phyloP scores from a whole-genome alignment of 2,888 invertebrate species.

The Drosophila bunnanda region DNA sequence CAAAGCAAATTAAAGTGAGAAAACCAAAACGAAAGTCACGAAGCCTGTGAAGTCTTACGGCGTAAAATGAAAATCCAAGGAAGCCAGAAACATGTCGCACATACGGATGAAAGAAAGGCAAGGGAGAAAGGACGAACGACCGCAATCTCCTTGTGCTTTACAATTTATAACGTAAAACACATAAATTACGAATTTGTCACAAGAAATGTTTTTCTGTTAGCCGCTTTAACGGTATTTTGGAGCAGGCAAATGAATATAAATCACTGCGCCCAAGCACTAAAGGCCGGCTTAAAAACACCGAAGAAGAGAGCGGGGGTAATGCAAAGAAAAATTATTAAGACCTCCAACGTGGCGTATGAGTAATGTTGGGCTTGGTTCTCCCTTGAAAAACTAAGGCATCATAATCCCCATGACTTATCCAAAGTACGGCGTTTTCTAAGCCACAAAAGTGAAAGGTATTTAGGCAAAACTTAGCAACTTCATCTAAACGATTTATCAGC shows the following conservation, averaged over 20 bases:
- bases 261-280: constrained; percentile 37
- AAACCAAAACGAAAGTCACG: constrained; percentile 27
- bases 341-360: constrained; percentile 46
- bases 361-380: constrained; percentile 22
- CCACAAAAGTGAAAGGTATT: constrained; percentile 6
- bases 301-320: constrained; percentile 1
- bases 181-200: constrained; percentile 72
- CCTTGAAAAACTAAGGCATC: background rate
- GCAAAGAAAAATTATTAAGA: constrained; percentile 17
- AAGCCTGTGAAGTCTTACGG: constrained; percentile 27
- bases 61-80: constrained; percentile 43
- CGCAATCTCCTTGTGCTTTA: constrained; percentile 35
- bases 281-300: constrained; percentile 17
- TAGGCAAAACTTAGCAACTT: background rate
- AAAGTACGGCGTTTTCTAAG: constrained; percentile 10
- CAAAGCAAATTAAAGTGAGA: constrained; percentile 46
- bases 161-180: constrained; percentile 64
- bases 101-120: background rate
- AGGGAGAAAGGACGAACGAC: background rate
- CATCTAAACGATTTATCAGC: background rate
- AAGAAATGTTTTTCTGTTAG: constrained; percentile 58
- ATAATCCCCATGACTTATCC: constrained; percentile 25
- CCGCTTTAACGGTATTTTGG: constrained; percentile 71
- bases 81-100: constrained; percentile 16
- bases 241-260: constrained; percentile 70